Percentiles rank a stretch among this genome's conserved stretches.
phyloP scores from a whole-genome alignment of 2,888 invertebrate species.

The Acleris holmiana region DNA sequence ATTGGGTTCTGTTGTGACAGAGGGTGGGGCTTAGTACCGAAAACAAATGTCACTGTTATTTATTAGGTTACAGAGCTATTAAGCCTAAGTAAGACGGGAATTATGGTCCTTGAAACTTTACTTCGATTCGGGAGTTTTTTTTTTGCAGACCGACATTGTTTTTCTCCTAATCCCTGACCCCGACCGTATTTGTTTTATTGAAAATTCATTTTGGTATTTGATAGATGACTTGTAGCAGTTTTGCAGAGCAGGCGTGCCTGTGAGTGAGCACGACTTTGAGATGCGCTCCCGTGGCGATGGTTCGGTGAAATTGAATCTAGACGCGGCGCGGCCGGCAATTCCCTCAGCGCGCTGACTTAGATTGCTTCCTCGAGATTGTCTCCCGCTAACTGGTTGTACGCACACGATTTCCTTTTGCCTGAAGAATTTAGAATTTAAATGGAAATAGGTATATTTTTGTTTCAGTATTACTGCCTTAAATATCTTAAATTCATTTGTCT shows the following conservation, averaged over 20 bases:
- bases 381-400: conserved; percentile 44
- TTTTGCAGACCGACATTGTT: conserved; percentile 15
- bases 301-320: conserved; percentile 73
- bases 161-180: neutral
- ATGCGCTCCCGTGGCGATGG: conserved; percentile 57
- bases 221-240: conserved; percentile 9
- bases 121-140: conserved; percentile 17
- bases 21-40: conserved; percentile 83
- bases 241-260: conserved; percentile 25
- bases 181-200: neutral
- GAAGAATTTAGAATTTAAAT: neutral
- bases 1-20: conserved; percentile 82
- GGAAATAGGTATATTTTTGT: no score
- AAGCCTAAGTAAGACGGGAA: conserved; percentile 79
- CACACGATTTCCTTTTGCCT: conserved; percentile 7
- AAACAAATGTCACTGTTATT: conserved; percentile 84
- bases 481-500: no score
- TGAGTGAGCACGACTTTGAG: conserved; percentile 43
- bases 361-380: conserved; percentile 60
- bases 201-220: conserved; percentile 1
- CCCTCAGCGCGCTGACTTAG: conserved; percentile 74
- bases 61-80: conserved; percentile 80
- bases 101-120: conserved; percentile 51
- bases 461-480: no score
- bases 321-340: conserved; percentile 61